Base-by-base conservation (phyloP, 92 coral and sea anemone genomes). In the Palythoa grandis region DNA sequence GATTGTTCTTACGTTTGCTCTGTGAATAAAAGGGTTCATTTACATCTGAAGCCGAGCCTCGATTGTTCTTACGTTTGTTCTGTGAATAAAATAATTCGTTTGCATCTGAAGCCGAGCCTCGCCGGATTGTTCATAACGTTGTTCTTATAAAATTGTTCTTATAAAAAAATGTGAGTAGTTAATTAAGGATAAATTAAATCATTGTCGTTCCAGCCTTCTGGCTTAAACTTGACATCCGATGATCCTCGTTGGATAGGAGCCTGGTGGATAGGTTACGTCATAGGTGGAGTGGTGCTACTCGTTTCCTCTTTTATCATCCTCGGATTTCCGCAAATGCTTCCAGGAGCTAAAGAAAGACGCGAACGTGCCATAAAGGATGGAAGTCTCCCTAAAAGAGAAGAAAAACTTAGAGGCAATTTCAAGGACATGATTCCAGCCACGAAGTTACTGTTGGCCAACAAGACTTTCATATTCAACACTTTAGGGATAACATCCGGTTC, bases 171-270 rank as follows among this genome's bases (percentile, higher is more conserved):
- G 0, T 29, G 35, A 29, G 35, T 29, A 29, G 0, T 29, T 29
- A 29, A 29, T 29, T 29, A 29, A 29, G 35, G 35, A 29, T 29
- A 1, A 29, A 29, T 29, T 29, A 1, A 29, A 56, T 7, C 61
- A 56, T 63, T 25, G 20, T 53, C 79, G 16, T 82, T 68, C 66
- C 89, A 96, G 99, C 98, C 95, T 24, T 78, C 76, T 57, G 98
- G 95, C 43, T 16, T 90, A n/a, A 86, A 89, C 40, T 72, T 96
- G 15, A 93, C 95, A 4, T 91, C 96, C 11, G 78, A 76, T 2
- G 98, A 96, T 73, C 93, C 94, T 3, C 92, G 93, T 14, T 96
- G 99, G 99, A 89, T 96, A 48, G 99, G 99, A 63, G 94, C 95
- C 58, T 96, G 99, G 99, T 96, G 99, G 99, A 82, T 96, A 11